These are phyloP conservation scores for Galleria mellonella DNA, from an alignment of 1,140 invertebrate species.

Conservation along the genomic window DNA sequence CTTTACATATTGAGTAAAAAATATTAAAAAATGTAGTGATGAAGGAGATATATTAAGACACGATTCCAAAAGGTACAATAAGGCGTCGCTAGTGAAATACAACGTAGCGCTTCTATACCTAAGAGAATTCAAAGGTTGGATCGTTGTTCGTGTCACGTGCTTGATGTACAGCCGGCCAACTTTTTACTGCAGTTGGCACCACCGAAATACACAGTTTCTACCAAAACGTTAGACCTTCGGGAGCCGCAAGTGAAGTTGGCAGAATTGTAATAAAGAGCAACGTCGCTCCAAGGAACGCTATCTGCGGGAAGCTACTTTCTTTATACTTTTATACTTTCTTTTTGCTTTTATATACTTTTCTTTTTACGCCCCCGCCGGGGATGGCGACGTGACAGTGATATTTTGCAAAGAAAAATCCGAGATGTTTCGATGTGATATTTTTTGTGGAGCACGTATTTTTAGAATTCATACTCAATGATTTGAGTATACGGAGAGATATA, in stretches of 20 bases:
- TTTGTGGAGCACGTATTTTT: too few relatives aligned
- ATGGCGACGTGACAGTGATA: slow-evolving; percentile 36
- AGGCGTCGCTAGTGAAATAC: too few relatives aligned
- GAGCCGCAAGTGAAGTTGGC: neutral
- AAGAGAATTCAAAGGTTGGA: slow-evolving; percentile 21
- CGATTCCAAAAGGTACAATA: too few relatives aligned
- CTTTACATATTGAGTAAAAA: too few relatives aligned
- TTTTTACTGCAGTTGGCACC: too few relatives aligned
- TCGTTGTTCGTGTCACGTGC: slow-evolving; percentile 54
- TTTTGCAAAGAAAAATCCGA: slow-evolving; percentile 38
- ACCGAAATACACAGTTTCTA: too few relatives aligned
- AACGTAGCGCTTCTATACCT: slow-evolving; percentile 13
- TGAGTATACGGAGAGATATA: too few relatives aligned
- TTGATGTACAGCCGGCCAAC: slow-evolving; percentile 1
- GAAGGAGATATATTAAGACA: too few relatives aligned
- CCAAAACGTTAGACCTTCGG: too few relatives aligned
- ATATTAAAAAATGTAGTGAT: too few relatives aligned
- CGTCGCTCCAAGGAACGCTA: slow-evolving; percentile 33
- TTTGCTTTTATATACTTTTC: slow-evolving; percentile 23
- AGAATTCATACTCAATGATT: too few relatives aligned
- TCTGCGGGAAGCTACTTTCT: slow-evolving; percentile 50
- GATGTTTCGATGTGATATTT: neutral
- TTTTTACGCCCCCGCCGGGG: slow-evolving; percentile 52
- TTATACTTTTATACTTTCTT: slow-evolving; percentile 33
- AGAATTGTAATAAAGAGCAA: slow-evolving; percentile 44